Evolutionary conservation across 1,140 invertebrate species (phyloP), one percentile per base, ranked within the genome.

Genomic region (Callitettix versicolor): DNA sequence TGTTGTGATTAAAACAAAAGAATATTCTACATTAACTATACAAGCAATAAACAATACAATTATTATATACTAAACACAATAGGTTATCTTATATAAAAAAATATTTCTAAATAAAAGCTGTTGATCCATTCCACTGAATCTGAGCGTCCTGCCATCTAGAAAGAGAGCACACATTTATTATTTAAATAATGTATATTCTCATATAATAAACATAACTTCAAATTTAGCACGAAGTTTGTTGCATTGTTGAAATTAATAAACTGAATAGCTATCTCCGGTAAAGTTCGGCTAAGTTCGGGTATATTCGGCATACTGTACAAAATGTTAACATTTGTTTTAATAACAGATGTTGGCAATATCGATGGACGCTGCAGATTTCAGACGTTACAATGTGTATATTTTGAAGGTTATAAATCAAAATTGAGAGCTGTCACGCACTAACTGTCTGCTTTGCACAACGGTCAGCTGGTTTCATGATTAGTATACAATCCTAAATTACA

Each of bases 81-180:
- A n/a, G n/a, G n/a, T n/a, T n/a, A n/a, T n/a, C n/a, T n/a, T n/a
- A n/a, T n/a, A n/a, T n/a, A n/a, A n/a, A n/a, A n/a, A n/a, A n/a
- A n/a, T n/a, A n/a, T n/a, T n/a, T 43, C 33, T 26, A 55, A 17
- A 46, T 55, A 26, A 55, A 55, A 5, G 15, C 20, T 3, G 43
- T 40, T 18, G 22, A 40, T 40, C 46, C 80, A 46, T 80, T 82
- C 70, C 82, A 83, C 15, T 81, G 82, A 66, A 81, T 77, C 40
- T 82, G 80, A 65, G 81, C 85, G 75, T 85, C 84, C 64, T 85
- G 86, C 73, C 73, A 87, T 55, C 80, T 87, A 58, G 73, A 76
- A 58, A 73, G 80, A 62, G 81, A 79, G 65, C 73, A 82, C 66
- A 76, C 82, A 69, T 81, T 79, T 63, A 58, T 47, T 30, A 42